phyloP scores from a whole-genome alignment of 2,113 vertebrate species.

The Peromyscus maniculatus region DNA sequence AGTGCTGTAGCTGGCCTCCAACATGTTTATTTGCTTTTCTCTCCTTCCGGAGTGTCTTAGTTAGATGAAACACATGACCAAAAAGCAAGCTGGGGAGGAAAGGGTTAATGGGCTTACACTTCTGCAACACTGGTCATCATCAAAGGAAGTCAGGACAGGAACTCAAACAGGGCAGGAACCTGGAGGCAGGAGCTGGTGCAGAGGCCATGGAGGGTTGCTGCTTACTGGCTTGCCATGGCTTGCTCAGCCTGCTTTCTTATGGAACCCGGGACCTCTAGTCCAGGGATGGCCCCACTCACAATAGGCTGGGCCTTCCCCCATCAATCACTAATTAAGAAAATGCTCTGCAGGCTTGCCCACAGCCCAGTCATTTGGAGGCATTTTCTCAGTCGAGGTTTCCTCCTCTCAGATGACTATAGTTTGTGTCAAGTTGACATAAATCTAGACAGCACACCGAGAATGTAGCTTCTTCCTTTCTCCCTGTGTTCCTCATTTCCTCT shows the following conservation, averaged over 20 bases:
- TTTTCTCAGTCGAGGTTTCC: neutral
- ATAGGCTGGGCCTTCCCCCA: neutral
- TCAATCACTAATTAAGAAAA: neutral
- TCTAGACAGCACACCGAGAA: neutral
- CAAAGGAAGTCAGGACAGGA: neutral
- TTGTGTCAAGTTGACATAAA: neutral
- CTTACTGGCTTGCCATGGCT: neutral
- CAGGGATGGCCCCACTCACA: neutral
- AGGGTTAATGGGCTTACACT: neutral
- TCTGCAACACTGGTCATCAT: neutral
- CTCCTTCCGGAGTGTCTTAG: neutral
- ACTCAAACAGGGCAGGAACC: neutral
- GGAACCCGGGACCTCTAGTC: neutral
- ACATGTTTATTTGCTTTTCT: neutral
- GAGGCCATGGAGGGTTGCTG: neutral
- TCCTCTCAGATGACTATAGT: neutral
- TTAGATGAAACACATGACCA: neutral
- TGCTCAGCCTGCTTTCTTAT: neutral
- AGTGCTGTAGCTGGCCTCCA: neutral
- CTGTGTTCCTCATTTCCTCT: neutral
- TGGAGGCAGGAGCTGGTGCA: neutral
- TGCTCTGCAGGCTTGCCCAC: neutral
- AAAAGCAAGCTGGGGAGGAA: neutral
- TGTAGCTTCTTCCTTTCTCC: neutral
- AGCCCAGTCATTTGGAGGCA: neutral